A percentile compares a stretch with the other conserved stretches of the same genome.
Evolutionary conservation across 1,140 invertebrate species (phyloP).

Genomic region (Drosophila parvula): DNA sequence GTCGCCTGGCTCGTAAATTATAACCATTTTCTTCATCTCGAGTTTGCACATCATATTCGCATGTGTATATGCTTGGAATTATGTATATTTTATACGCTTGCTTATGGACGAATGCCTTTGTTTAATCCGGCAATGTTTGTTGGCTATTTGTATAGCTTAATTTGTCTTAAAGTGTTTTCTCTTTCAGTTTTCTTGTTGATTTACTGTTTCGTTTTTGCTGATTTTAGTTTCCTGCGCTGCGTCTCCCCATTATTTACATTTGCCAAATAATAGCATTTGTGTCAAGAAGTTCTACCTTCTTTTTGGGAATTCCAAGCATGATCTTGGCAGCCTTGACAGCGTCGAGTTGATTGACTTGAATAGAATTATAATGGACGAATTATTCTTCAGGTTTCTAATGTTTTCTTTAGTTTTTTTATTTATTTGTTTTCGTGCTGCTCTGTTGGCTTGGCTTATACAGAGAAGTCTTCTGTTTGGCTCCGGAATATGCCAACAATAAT

Average conservation of each 20-base stretch:
- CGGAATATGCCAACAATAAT: conserved; percentile 31
- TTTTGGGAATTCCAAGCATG: conserved; percentile 23
- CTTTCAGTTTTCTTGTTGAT: conserved; percentile 35
- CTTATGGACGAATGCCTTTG: conserved; percentile 17
- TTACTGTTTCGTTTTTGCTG: conserved; percentile 35
- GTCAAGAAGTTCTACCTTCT: conserved; percentile 8
- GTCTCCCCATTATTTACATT: conserved; percentile 24
- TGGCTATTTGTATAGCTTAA: conserved; percentile 43
- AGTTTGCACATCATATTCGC: conserved; percentile 36
- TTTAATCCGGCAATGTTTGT: conserved; percentile 33
- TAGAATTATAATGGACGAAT: conserved; percentile 7
- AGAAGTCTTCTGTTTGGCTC: conserved; percentile 41
- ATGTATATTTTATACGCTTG: conserved; percentile 20
- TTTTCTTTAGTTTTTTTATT: conserved; percentile 15
- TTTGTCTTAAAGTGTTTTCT: conserved; percentile 54
- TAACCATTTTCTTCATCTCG: conserved; percentile 10
- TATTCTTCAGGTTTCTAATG: conserved; percentile 32
- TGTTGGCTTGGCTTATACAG: conserved; percentile 23
- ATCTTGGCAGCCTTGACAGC: conserved; percentile 49
- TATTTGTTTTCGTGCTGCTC: no score
- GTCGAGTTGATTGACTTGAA: conserved; percentile 52
- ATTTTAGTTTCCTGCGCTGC: conserved; percentile 31
- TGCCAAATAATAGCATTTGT: conserved; percentile 18
- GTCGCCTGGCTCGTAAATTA: conserved; percentile 45
- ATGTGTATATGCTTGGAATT: conserved; percentile 6